These are phyloP conservation scores for Eurystomus glaucurus DNA, from an alignment of 2,797 vertebrate species.

Conservation along the genomic window DNA sequence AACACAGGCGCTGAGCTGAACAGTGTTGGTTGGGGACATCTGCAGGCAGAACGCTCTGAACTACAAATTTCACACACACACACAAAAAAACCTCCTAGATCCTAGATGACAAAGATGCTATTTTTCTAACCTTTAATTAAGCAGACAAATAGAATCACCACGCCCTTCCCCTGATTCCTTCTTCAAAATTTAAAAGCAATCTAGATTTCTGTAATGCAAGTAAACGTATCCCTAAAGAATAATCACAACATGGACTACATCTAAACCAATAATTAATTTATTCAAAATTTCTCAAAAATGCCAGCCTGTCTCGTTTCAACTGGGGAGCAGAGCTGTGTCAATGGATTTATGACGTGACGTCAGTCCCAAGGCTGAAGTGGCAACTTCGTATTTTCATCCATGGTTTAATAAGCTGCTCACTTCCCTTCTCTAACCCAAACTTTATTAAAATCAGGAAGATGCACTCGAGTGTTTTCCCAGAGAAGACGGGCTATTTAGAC, in stretches of 20 bases:
- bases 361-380: conserved; percentile 18
- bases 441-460: conserved; percentile 77
- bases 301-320: conserved; percentile 4
- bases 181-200: not conserved
- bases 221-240: conserved; percentile 38
- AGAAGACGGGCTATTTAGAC: conserved; percentile 58
- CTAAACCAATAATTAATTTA: conserved; percentile 75
- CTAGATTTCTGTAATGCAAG: not conserved
- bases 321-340: not conserved
- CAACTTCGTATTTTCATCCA: conserved; percentile 60
- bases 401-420: conserved; percentile 67
- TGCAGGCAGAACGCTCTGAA: not conserved
- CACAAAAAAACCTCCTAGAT: not conserved
- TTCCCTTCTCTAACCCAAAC: conserved; percentile 60
- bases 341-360: conserved; percentile 70
- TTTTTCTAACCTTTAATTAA: not conserved
- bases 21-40: not conserved
- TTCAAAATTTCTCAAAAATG: conserved; percentile 56
- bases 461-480: conserved; percentile 69
- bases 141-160: not conserved
- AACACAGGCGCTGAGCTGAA: not conserved
- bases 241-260: conserved; percentile 43
- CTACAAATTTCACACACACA: not conserved
- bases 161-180: not conserved
- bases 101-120: not conserved